Evolutionary conservation across 2,888 invertebrate species (phyloP).

Genomic region (Patella ulyssiponensis): DNA sequence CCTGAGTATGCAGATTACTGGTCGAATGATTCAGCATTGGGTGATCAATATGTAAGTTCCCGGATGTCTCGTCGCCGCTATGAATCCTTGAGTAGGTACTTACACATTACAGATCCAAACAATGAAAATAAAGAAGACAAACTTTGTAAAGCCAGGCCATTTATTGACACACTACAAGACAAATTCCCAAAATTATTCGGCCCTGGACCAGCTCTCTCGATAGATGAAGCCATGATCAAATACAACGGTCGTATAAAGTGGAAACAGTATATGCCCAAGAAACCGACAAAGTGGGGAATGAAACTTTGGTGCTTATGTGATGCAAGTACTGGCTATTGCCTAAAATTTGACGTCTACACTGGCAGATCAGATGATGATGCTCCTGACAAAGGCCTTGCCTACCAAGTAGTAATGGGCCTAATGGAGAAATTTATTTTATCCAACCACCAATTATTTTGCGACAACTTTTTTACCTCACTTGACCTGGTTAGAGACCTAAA

Average conservation of each 20-base stretch:
- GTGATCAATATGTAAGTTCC: no score
- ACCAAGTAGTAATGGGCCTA: not conserved
- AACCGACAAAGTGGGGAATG: not conserved
- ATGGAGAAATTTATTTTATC: not conserved
- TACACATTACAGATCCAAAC: no score
- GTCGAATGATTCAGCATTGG: no score
- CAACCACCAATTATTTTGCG: not conserved
- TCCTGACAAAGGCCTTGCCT: not conserved
- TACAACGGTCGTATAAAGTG: not conserved
- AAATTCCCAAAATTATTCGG: not conserved
- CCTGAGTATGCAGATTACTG: no score
- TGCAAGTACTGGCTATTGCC: not conserved
- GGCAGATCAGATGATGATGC: not conserved
- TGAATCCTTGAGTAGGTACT: no score
- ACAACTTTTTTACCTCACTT: not conserved
- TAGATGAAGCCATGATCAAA: not conserved
- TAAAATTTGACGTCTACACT: not conserved
- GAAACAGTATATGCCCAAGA: not conserved
- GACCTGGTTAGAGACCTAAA: not conserved
- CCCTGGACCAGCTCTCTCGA: not conserved
- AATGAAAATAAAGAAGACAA: no score
- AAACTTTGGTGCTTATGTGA: not conserved
- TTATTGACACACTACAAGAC: not conserved
- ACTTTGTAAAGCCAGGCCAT: no score
- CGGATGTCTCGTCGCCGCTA: no score